Conservation (phyloP, 2,888 invertebrate species). For the Therioaphis trifolii region DNA sequence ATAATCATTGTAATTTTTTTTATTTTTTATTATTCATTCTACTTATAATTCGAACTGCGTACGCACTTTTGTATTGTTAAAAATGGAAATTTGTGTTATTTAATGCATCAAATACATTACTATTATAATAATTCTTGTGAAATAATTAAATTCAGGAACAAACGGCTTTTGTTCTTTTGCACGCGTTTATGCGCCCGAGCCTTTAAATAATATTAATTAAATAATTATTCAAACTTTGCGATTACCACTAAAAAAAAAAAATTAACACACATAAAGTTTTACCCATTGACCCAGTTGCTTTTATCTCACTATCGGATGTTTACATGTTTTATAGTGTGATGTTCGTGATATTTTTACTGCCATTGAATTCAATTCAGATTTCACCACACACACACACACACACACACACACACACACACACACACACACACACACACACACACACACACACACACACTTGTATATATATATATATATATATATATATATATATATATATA, state of each 20-base stretch:
- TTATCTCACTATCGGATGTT: background rate
- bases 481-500: too few relatives aligned
- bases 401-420: background rate
- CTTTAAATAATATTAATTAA: conserved; percentile 33
- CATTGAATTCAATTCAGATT: conserved; percentile 47
- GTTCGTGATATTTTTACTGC: conserved; percentile 34
- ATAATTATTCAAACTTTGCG: conserved; percentile 38
- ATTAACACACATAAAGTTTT: conserved; percentile 30
- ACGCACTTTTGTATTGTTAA: background rate
- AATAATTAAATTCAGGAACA: background rate
- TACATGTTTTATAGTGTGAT: conserved; percentile 36
- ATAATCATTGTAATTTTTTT: too few relatives aligned
- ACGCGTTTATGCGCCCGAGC: background rate
- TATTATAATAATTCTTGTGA: background rate
- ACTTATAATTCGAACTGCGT: too few relatives aligned
- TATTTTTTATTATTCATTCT: too few relatives aligned
- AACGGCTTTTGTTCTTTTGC: conserved; percentile 5
- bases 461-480: too few relatives aligned
- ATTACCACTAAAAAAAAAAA: conserved; percentile 35
- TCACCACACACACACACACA: background rate
- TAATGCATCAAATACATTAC: conserved; percentile 2
- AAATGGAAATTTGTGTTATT: background rate
- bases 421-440: too few relatives aligned
- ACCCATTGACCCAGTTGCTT: conserved; percentile 36
- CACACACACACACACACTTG: too few relatives aligned